phyloP scores from a whole-genome alignment of 2,888 invertebrate species.

The Exocentrus adspersus region DNA sequence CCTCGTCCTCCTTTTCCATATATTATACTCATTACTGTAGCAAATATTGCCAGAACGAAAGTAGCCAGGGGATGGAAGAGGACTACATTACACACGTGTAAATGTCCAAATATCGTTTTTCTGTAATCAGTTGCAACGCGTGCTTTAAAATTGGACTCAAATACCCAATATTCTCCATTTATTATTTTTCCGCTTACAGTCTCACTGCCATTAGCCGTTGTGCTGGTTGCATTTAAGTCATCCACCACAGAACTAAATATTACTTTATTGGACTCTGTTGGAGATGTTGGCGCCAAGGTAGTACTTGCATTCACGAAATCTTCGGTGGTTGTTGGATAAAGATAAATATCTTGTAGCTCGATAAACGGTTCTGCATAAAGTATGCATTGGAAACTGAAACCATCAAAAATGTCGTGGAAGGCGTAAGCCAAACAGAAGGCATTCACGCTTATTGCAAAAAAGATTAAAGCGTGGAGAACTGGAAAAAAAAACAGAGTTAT shows the following conservation, averaged over 20 bases:
- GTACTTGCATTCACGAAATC: neutral
- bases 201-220: too few relatives aligned
- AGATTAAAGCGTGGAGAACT: conserved; percentile 45
- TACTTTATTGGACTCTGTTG: too few relatives aligned
- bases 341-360: neutral
- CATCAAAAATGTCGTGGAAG: conserved; percentile 42
- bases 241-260: too few relatives aligned
- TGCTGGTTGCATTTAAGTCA: too few relatives aligned
- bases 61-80: conserved; percentile 49
- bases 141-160: conserved; percentile 24
- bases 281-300: neutral
- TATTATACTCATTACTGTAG: conserved; percentile 36
- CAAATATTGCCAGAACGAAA: conserved; percentile 49
- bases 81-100: conserved; percentile 47
- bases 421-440: conserved; percentile 45
- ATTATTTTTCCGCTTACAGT: neutral
- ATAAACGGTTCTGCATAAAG: conserved; percentile 32
- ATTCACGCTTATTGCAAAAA: conserved; percentile 39
- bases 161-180: conserved; percentile 19
- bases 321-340: too few relatives aligned
- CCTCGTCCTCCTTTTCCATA: conserved; percentile 45
- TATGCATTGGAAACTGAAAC: conserved; percentile 35
- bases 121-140: conserved; percentile 20
- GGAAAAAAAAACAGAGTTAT: conserved; percentile 29
- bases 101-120: conserved; percentile 19